Conservation (phyloP, 23 tunicate species). For the Clavelina lepadiformis region DNA sequence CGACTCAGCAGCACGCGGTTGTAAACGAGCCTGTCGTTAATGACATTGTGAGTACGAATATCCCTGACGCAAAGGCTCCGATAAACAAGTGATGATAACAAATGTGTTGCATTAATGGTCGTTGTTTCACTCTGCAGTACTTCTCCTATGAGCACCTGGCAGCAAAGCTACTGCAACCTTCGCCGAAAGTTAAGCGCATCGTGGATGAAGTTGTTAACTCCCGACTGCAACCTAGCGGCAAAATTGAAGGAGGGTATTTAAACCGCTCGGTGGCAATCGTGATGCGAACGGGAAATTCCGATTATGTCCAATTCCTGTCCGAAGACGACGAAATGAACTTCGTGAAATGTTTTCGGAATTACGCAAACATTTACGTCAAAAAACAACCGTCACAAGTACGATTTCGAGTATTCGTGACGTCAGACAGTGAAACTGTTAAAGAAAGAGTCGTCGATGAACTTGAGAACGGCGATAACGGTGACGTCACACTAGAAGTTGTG, state of each 20-base stretch:
- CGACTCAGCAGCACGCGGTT: constrained; percentile 47
- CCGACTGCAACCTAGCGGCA: background rate
- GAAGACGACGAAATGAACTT: constrained; percentile 71
- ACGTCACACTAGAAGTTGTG: constrained; percentile 42
- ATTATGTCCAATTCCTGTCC: constrained; percentile 86
- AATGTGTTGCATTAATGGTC: background rate
- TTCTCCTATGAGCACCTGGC: constrained; percentile 1
- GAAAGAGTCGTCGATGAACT: constrained; percentile 43
- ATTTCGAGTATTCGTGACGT: constrained; percentile 79
- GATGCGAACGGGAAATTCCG: constrained; percentile 79
- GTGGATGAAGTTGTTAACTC: constrained; percentile 10
- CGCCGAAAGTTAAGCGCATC: constrained; percentile 58
- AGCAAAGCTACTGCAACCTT: constrained; percentile 40
- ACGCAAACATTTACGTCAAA: constrained; percentile 10
- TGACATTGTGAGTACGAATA: constrained; percentile 65
- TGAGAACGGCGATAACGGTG: constrained; percentile 2
- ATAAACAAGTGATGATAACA: background rate
- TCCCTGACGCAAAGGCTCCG: background rate
- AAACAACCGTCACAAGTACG: background rate
- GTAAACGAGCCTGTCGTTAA: constrained; percentile 15
- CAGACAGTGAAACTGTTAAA: constrained; percentile 55
- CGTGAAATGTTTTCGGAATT: constrained; percentile 63
- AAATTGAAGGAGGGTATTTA: background rate
- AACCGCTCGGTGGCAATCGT: constrained; percentile 70
- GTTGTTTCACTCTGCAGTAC: constrained; percentile 1